Evolutionary conservation across 1,140 invertebrate genomes (phyloP).

Genomic region (Drosophila dunni): DNA sequence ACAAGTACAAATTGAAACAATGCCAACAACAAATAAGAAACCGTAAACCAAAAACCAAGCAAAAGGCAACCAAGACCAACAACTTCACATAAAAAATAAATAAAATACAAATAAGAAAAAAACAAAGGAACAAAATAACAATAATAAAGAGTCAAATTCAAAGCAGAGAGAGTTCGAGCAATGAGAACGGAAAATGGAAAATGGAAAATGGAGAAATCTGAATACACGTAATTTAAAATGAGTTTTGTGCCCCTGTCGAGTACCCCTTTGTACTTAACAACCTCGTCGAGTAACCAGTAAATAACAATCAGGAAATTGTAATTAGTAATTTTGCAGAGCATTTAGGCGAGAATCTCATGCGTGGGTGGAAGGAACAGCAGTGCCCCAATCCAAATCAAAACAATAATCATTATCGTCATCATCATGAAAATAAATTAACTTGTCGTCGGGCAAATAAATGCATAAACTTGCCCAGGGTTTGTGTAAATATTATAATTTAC

Average conservation of each 20-base stretch:
- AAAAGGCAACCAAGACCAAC: constrained; percentile 8
- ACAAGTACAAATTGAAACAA: constrained; percentile 66
- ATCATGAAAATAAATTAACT: constrained; percentile 68
- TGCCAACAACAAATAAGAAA: constrained; percentile 60
- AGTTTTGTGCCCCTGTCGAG: constrained; percentile 4
- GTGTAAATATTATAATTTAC: constrained; percentile 65
- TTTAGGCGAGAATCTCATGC: constrained; percentile 24
- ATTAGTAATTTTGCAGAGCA: constrained; percentile 37
- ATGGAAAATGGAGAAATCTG: neutral
- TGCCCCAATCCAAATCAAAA: constrained; percentile 6
- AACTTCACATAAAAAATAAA: constrained; percentile 37
- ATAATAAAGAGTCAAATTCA: constrained; percentile 15
- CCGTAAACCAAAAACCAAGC: constrained; percentile 37
- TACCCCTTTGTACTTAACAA: neutral
- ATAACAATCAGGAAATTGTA: constrained; percentile 60
- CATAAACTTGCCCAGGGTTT: constrained; percentile 24
- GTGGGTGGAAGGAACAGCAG: neutral
- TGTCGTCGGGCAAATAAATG: constrained; percentile 56
- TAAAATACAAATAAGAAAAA: constrained; percentile 23
- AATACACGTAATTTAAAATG: constrained; percentile 25
- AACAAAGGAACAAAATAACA: neutral
- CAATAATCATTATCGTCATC: constrained; percentile 37
- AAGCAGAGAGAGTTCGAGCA: no score
- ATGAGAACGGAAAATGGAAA: neutral
- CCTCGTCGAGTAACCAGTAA: constrained; percentile 34